Conservation (phyloP, 2,797 vertebrate species). For the Fistularia tabacaria region DNA sequence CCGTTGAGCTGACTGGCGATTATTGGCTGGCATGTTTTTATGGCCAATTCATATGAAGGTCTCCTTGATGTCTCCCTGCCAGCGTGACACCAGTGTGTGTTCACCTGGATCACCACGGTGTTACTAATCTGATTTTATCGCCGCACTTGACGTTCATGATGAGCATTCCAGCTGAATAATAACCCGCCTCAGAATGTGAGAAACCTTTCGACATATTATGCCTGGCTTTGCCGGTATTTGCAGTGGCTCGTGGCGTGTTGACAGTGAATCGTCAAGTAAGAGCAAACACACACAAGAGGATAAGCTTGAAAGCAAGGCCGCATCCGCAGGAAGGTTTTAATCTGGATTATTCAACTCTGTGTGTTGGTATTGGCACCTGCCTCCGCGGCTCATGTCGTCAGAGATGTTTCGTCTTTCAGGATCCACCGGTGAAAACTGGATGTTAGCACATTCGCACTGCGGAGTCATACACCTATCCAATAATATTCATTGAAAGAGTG, state of each 20-base stretch:
- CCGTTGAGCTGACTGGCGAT: constrained; percentile 29
- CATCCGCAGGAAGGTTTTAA: constrained; percentile 54
- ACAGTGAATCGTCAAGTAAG: constrained; percentile 47
- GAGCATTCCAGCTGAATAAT: constrained; percentile 4
- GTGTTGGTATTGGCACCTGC: constrained; percentile 47
- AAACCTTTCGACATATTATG: too few species aligned
- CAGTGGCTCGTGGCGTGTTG: constrained; percentile 20
- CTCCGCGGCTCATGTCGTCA: constrained; percentile 14
- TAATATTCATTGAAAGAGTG: too few species aligned
- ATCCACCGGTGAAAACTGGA: constrained; percentile 8
- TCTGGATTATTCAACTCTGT: constrained; percentile 42
- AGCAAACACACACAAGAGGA: constrained; percentile 51
- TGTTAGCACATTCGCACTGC: too few species aligned
- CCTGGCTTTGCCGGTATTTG: constrained; percentile 6
- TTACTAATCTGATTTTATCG: constrained; percentile 1
- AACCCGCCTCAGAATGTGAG: constrained; percentile 1
- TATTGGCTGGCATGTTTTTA: too few species aligned
- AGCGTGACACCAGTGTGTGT: too few species aligned
- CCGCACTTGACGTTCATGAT: neutral
- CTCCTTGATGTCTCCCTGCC: too few species aligned
- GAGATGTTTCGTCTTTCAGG: constrained; percentile 13
- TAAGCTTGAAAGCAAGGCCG: constrained; percentile 12
- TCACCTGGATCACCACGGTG: too few species aligned
- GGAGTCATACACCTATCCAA: too few species aligned
- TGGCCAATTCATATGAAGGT: neutral